Base-by-base conservation (phyloP, 2,797 vertebrate species). In the Pelodytes ibericus region DNA sequence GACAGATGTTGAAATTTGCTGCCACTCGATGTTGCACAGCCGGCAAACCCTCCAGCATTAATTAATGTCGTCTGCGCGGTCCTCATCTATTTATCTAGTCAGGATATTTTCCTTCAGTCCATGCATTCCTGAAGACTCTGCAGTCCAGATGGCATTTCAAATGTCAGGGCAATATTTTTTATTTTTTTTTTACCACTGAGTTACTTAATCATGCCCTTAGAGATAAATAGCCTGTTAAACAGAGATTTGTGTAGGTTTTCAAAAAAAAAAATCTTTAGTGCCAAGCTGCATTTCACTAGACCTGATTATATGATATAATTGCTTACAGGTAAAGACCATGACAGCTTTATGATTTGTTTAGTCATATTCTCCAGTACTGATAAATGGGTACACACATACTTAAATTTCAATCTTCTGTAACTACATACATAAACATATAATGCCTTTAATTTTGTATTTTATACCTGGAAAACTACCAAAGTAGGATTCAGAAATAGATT, bases 81-180 rank as follows among this genome's bases (percentile, higher is more conserved):
- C 76, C 61, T 72, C 57, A 68, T 79, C 71, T 79, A 74, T 79
- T 79, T 79, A 73, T 79, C 77, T 69, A 73, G 58, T 79, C 69
- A 68, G 76, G 71, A 76, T 79, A 69, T 73, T 31, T 15, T 62
- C 66, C 58, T 74, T 31, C 56, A 41, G 44, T 29, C 64, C 47
- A 69, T 73, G 71, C 64, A 79, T 79, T 79, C 77, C 77, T 73
- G 57, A 74, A 57, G 71, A 73, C 65, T 73, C 44, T 25, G 30
- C 58, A 36, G 58, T 62, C 77, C 77, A 79, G 77, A 79, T 79
- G 77, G 77, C 25, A 73, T 57, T 68, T 69, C 31, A 63, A 59
- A 73, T 79, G 64, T 27, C 76, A 74, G 24, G 58, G 70, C 63
- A 61, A 47, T 62, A 33, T 58, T 41, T 72, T 53, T 67, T 56